Conservation (phyloP, 2,113 vertebrate species). For the Catharus bicknelli region DNA sequence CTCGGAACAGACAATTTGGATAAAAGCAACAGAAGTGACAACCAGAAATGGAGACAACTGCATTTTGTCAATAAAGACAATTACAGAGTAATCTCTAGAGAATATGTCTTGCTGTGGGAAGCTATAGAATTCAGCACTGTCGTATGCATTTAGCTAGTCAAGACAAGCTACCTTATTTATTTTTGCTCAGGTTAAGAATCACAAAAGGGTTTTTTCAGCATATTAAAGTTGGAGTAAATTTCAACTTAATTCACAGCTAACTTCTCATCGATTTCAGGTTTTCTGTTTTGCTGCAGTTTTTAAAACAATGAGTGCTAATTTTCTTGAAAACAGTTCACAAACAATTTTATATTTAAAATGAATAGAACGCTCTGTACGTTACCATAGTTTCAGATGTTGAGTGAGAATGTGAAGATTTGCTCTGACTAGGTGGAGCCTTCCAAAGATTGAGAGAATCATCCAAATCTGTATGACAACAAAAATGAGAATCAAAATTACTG, state of each 20-base stretch:
- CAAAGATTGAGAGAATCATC: slow-evolving; percentile 85
- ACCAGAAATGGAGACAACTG: neutral
- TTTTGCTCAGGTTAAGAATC: neutral
- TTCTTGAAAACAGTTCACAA: neutral
- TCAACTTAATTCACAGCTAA: neutral
- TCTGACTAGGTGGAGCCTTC: slow-evolving; percentile 72
- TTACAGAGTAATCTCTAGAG: neutral
- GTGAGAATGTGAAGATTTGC: slow-evolving; percentile 79
- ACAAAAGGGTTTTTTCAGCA: neutral
- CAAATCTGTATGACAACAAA: slow-evolving; percentile 69
- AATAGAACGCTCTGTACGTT: slow-evolving; percentile 18
- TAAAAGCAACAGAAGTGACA: slow-evolving; percentile 4
- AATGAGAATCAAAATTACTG: neutral
- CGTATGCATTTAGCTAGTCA: neutral
- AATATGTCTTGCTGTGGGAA: neutral
- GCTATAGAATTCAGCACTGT: neutral
- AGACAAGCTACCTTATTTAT: neutral
- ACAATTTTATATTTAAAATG: neutral
- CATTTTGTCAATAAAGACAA: slow-evolving; percentile 1
- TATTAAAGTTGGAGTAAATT: neutral
- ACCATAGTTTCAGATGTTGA: slow-evolving; percentile 94
- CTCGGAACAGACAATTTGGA: neutral
- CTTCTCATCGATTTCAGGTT: neutral
- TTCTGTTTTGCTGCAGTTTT: neutral
- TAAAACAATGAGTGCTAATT: neutral